Evolutionary conservation across 2,797 vertebrate species (phyloP).

Genomic region (Urocyon cinereoargenteus): DNA sequence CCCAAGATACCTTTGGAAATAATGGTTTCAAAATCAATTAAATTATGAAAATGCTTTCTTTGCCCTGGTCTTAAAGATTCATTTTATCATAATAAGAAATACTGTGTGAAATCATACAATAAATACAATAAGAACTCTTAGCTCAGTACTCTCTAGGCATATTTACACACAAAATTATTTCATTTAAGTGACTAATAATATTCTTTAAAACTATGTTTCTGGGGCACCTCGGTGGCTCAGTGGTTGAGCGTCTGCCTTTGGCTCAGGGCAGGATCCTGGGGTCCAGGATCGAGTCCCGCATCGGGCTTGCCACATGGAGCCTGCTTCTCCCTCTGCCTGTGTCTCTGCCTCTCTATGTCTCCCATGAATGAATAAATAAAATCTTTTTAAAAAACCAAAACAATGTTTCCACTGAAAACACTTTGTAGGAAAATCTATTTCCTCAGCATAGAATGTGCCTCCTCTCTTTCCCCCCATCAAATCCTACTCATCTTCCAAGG

Average conservation of each 20-base stretch:
- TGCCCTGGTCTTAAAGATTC: background rate
- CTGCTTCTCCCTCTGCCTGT: no score
- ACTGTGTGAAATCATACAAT: background rate
- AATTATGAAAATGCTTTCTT: conserved; percentile 32
- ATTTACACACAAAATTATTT: conserved; percentile 33
- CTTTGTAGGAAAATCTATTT: background rate
- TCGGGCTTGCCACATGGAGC: no score
- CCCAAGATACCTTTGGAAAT: background rate
- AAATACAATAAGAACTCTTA: background rate
- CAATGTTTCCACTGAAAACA: background rate
- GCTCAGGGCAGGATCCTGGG: no score
- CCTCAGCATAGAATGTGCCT: background rate
- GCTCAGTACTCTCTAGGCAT: background rate
- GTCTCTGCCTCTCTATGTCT: no score
- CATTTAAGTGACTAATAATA: background rate
- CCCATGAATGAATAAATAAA: no score
- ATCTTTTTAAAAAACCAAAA: no score
- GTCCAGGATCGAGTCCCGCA: no score
- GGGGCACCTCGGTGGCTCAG: no score
- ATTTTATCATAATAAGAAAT: conserved; percentile 39
- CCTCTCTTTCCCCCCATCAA: background rate
- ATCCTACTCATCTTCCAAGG: background rate
- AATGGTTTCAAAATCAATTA: conserved; percentile 48
- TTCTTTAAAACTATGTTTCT: conserved; percentile 4
- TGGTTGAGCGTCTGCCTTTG: no score